Conservation (phyloP, 2,888 invertebrate species). For the Rhingia rostrata region DNA sequence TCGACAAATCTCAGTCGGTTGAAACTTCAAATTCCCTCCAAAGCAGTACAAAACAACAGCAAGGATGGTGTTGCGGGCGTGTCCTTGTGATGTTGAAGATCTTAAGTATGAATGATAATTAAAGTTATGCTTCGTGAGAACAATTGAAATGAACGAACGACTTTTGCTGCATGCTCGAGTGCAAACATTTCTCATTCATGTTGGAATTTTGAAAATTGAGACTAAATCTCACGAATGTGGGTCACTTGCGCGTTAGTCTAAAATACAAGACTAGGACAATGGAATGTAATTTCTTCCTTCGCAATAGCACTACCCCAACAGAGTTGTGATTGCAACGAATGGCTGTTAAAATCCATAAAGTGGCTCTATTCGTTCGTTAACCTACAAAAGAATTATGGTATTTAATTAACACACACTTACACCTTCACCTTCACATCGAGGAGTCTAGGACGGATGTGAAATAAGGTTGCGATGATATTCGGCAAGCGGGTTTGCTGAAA, state of each 20-base stretch:
- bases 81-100: neutral
- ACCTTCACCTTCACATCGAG: neutral
- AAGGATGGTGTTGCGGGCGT: neutral
- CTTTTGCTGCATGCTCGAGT: neutral
- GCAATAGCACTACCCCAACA: neutral
- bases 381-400: conserved; percentile 27
- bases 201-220: neutral
- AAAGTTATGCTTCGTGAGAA: conserved; percentile 15
- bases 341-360: conserved; percentile 17
- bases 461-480: neutral
- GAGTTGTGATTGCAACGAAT: conserved; percentile 15
- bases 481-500: conserved; percentile 4
- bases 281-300: conserved; percentile 10
- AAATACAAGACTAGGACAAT: neutral
- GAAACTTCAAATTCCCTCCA: neutral
- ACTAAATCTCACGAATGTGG: conserved; percentile 13
- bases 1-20: conserved; percentile 1
- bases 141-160: conserved; percentile 5
- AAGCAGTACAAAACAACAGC: neutral
- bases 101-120: conserved; percentile 9
- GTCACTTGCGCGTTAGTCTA: conserved; percentile 1
- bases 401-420: conserved; percentile 45
- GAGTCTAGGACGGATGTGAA: neutral
- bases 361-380: conserved; percentile 53
- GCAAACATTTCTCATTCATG: neutral